Evolutionary conservation across 2,888 invertebrate genomes (phyloP).

Genomic region (Entomobrya proxima): DNA sequence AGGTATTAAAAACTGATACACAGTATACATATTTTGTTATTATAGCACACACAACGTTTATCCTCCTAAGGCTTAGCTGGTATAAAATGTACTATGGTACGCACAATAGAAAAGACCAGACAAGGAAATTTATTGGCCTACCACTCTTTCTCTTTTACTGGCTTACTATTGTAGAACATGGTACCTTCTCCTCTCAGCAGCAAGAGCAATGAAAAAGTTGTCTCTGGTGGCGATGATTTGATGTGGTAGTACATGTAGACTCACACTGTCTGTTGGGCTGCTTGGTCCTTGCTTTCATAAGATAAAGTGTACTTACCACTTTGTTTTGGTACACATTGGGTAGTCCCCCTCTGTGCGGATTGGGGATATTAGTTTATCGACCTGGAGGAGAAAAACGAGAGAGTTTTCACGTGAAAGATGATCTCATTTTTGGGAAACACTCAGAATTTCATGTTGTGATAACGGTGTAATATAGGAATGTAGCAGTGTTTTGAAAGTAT

Average conservation of each 20-base stretch:
- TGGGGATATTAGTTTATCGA: constrained; percentile 20
- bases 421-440: background rate
- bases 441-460: background rate
- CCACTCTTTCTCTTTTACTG: constrained; percentile 1
- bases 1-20: constrained; percentile 32
- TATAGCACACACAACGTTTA: background rate
- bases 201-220: background rate
- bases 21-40: background rate
- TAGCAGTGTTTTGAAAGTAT: too few species aligned
- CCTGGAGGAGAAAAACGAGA: constrained; percentile 15
- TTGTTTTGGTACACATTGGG: background rate
- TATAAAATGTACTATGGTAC: background rate
- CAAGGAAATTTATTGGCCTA: constrained; percentile 45
- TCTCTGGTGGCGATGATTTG: constrained; percentile 19
- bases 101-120: constrained; percentile 12
- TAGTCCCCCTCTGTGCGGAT: background rate
- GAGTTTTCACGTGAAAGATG: constrained; percentile 16
- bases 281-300: background rate
- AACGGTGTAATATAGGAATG: background rate
- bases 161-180: background rate
- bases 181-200: background rate
- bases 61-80: background rate
- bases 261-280: background rate
- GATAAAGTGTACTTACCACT: background rate
- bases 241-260: background rate